A percentile compares a stretch with the other conserved stretches of the same genome.
Conservation (phyloP, 2,113 vertebrate genomes). For the Anolis sagrei region DNA sequence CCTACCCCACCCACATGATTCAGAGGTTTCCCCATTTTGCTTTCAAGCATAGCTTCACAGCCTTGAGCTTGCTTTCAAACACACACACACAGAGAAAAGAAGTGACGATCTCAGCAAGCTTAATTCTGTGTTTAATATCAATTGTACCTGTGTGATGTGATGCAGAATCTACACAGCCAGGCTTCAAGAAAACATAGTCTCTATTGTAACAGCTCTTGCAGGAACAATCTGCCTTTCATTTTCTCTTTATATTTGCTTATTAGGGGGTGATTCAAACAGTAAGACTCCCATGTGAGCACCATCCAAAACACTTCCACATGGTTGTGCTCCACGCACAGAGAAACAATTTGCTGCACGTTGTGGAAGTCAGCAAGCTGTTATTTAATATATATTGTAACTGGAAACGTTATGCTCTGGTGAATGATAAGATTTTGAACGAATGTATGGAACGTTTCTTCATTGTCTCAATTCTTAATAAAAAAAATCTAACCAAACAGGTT, state of each 20-base stretch:
- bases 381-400: not conserved
- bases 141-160: not conserved
- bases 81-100: not conserved
- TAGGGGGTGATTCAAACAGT: not conserved
- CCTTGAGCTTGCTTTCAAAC: not conserved
- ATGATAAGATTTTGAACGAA: not conserved
- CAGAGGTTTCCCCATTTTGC: no score
- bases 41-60: not conserved
- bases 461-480: not conserved
- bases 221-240: not conserved
- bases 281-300: not conserved
- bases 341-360: not conserved
- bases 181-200: not conserved
- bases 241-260: not conserved
- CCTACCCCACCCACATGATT: not conserved
- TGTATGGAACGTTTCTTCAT: not conserved
- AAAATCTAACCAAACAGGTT: conserved; percentile 21
- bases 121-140: not conserved
- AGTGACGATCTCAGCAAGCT: not conserved
- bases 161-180: not conserved
- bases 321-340: not conserved
- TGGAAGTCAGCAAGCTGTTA: not conserved
- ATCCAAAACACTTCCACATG: not conserved
- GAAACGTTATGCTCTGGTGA: not conserved
- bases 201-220: not conserved